These are phyloP conservation scores for Diadema setosum DNA, from an alignment of 35 echinoderm and acorn worm genomes.

Conservation along the genomic window DNA sequence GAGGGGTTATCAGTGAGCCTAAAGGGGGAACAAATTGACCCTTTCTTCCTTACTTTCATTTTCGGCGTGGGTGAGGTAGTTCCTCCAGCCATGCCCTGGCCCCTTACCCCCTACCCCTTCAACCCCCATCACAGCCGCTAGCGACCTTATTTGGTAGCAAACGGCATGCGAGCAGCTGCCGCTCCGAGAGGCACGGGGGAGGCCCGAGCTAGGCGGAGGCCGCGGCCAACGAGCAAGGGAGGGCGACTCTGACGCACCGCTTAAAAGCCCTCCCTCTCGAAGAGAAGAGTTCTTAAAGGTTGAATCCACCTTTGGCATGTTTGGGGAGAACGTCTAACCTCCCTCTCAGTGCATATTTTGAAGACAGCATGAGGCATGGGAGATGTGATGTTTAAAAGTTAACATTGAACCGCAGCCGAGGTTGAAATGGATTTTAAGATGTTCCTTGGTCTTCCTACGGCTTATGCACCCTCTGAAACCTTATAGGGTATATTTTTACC, in stretches of 20 bases:
- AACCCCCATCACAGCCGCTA: neutral
- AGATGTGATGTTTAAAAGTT: no score
- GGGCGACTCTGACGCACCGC: no score
- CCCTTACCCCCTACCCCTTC: neutral
- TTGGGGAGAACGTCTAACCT: neutral
- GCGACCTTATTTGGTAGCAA: constrained; percentile 27
- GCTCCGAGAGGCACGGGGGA: constrained; percentile 1
- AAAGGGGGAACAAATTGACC: no score
- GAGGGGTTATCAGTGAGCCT: no score
- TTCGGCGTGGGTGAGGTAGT: neutral
- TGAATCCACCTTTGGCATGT: neutral
- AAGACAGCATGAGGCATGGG: no score
- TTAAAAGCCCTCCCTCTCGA: neutral
- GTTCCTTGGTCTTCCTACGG: no score
- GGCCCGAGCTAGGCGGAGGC: constrained; percentile 18
- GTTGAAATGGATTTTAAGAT: no score
- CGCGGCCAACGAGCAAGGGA: neutral
- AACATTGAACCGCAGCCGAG: no score
- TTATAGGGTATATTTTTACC: no score
- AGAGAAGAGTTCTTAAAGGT: no score
- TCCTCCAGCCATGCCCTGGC: neutral
- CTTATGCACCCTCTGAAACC: no score
- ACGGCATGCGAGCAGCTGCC: neutral
- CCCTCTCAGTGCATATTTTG: neutral
- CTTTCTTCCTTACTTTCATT: no score